Base-by-base conservation (phyloP, 2,797 vertebrate species). In the Etheostoma perlongum region DNA sequence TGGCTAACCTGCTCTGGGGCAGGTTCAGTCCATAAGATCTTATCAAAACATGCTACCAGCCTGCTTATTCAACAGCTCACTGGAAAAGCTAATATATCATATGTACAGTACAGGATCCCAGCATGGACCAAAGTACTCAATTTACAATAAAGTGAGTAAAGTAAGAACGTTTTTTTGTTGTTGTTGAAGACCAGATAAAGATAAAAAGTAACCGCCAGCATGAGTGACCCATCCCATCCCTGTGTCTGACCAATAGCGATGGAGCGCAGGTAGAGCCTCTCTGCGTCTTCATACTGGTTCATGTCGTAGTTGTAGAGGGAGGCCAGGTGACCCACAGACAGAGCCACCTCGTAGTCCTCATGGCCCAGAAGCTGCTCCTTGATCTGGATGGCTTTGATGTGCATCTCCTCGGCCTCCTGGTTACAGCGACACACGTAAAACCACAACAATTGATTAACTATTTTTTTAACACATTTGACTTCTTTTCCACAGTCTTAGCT, bases 301-400 rank as follows among this genome's bases (percentile, higher is more conserved):
- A 99, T 99, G 88, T 99, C 98, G 19, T 99, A 99, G 95, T 99
- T 99, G 92, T 99, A 99, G 74, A 99, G 96, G 13, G 98, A 99
- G 36, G 98, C 98, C 85, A 99, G 94, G 82, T 99, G 98, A 75
- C 98, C 98, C 86, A 99, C 98, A 0, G 98, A 99, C 83, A 99
- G 94, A 4, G 98, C 98, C 65, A 99, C 98, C 95, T 99, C 98
- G 1, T 99, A 99, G 95, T 99, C 98, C 85, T 99, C 98, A 78
- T 99, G 97, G 73, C 98, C 98, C 71, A 99, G 95, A n/a, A 99
- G 96, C 92, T 99, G 98, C 91, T 99, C 98, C 94, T 99, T 99
- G 85, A 99, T 99, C 92, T 99, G 97, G 92, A 99, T 99, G 74
- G 98, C 98, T 93, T 99, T 99, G 88, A 99, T 98, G 93, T 99